Conservation (phyloP, 2,797 vertebrate genomes). For the Hipposideros larvatus region DNA sequence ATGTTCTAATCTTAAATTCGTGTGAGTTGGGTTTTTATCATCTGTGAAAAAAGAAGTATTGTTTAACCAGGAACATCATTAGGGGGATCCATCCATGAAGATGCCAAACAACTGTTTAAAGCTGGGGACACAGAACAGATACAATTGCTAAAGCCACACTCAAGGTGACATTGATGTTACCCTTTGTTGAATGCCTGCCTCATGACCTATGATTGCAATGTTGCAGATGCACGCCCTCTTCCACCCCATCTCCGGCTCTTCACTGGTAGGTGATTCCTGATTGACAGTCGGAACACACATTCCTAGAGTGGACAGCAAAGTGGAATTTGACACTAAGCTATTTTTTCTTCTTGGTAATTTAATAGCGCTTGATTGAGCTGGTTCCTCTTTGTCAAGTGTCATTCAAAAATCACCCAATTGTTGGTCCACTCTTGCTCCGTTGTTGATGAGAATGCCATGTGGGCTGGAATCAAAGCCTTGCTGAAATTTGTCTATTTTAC, state of each 20-base stretch:
- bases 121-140: slow-evolving; percentile 58
- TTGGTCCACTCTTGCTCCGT: slow-evolving; percentile 75
- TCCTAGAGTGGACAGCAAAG: slow-evolving; percentile 73
- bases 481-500: slow-evolving; percentile 81
- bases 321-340: slow-evolving; percentile 77
- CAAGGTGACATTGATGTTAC: slow-evolving; percentile 78
- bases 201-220: slow-evolving; percentile 76
- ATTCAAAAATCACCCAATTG: slow-evolving; percentile 81
- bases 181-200: slow-evolving; percentile 65
- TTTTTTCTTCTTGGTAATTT: slow-evolving; percentile 74
- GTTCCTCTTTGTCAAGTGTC: slow-evolving; percentile 77
- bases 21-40: slow-evolving; percentile 68
- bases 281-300: slow-evolving; percentile 66
- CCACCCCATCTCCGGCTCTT: slow-evolving; percentile 56
- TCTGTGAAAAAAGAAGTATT: slow-evolving; percentile 44
- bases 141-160: slow-evolving; percentile 24
- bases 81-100: not conserved
- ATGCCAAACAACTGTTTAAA: slow-evolving; percentile 61
- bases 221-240: slow-evolving; percentile 69
- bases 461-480: slow-evolving; percentile 77
- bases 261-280: slow-evolving; percentile 72
- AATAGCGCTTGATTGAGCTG: slow-evolving; percentile 64
- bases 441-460: slow-evolving; percentile 79
- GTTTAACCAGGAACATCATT: slow-evolving; percentile 35
- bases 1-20: slow-evolving; percentile 60